phyloP scores from a whole-genome alignment of 30 jellyfish, hydroid and myxozoan species.

The Aurelia sp. region DNA sequence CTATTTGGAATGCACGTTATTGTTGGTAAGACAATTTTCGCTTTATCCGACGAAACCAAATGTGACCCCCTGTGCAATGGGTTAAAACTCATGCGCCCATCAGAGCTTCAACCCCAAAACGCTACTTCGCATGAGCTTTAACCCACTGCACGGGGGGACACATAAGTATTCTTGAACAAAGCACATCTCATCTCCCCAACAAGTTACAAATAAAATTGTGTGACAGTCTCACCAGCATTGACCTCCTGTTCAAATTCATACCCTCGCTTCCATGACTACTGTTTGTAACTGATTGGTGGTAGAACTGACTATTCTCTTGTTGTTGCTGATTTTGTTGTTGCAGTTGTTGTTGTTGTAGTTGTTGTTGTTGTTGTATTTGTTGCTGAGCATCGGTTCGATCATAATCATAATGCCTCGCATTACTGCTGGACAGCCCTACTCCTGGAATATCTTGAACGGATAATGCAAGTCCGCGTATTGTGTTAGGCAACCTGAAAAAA shows the following conservation, averaged over 20 bases:
- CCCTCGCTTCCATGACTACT: slow-evolving; percentile 44
- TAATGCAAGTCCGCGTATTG: slow-evolving; percentile 56
- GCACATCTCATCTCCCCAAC: not conserved
- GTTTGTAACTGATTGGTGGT: slow-evolving; percentile 1
- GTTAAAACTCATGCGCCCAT: no score
- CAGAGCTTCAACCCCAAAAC: no score
- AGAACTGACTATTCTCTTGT: slow-evolving; percentile 31
- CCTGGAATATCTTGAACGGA: slow-evolving; percentile 71
- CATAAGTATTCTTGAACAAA: no score
- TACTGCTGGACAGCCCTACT: slow-evolving; percentile 10
- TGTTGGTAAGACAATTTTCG: no score
- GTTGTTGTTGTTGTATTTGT: slow-evolving; percentile 20
- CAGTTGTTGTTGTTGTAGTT: slow-evolving; percentile 29
- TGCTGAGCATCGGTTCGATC: slow-evolving; percentile 53
- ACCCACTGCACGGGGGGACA: no score
- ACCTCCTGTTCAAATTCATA: slow-evolving; percentile 36
- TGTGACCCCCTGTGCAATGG: no score
- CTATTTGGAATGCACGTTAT: no score
- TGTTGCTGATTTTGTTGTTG: slow-evolving; percentile 27
- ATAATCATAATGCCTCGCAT: slow-evolving; percentile 24
- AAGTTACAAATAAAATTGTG: not conserved
- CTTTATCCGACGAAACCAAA: no score
- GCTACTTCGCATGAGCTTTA: no score
- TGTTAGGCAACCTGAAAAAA: slow-evolving; percentile 9
- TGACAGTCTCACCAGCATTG: slow-evolving; percentile 47